These are phyloP conservation scores for Labeo rohita DNA, from an alignment of 2,113 vertebrate species.

Conservation along the genomic window DNA sequence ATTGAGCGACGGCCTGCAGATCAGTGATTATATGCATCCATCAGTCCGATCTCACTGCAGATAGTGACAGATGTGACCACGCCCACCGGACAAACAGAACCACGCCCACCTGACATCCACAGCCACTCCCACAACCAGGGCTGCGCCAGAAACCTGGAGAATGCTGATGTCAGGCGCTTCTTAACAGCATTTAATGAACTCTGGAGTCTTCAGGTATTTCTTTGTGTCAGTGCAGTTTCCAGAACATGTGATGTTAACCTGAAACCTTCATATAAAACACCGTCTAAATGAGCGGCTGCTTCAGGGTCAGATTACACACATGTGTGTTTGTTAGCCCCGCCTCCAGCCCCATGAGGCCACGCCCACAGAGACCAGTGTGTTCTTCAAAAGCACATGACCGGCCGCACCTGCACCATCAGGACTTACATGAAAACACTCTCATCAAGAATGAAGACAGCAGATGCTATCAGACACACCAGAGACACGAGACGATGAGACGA, in stretches of 20 bases:
- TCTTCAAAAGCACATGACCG: not conserved
- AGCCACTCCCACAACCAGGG: not conserved
- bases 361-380: not conserved
- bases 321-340: not conserved
- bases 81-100: not conserved
- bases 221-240: not conserved
- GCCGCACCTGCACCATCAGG: not conserved
- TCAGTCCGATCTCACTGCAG: not conserved
- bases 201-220: not conserved
- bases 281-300: not conserved
- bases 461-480: slow-evolving; percentile 10
- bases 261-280: not conserved
- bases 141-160: not conserved
- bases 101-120: not conserved
- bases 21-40: not conserved
- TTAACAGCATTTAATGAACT: not conserved
- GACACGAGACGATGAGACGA: too few species aligned
- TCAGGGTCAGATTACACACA: not conserved
- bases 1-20: too few species aligned
- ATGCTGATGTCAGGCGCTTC: not conserved
- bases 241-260: not conserved
- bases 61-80: not conserved
- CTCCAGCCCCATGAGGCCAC: not conserved
- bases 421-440: not conserved
- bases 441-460: not conserved